Base-by-base conservation (phyloP, 1,140 invertebrate species). In the Drosophila sturtevanti region DNA sequence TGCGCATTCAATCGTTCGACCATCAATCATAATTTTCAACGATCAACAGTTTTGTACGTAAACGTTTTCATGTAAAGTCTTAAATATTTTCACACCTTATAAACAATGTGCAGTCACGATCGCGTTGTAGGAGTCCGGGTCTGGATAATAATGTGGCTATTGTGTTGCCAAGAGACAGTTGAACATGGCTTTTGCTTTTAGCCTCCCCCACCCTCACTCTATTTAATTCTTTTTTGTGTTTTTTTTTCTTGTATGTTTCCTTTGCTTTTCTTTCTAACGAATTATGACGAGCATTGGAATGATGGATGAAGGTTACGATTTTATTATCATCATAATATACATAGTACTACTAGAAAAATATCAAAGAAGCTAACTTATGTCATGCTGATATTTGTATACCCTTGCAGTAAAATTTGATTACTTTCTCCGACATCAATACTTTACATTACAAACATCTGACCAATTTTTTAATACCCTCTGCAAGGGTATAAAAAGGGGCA, bases 11-110 rank as follows among this genome's bases (percentile, higher is more conserved):
- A 87, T 82, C 84, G 69, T 62, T 61, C 75, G 75, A 82, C 81
- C 86, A 91, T 91, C 90, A 91, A 91, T 91, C 90, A 91, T 91
- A 91, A 87, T 91, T 91, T 90, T 90, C 86, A 91, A 76, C 90
- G 86, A 90, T 91, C 90, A 91, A 91, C 90, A 91, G 85, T 81
- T 91, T 91, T 91, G 89, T 91, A 87, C 69, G 69, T 67, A 79
- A 85, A 90, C 78, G 76, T 86, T 90, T 82, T 86, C 81, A 81
- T 89, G 80, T 84, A 85, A 72, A 86, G 89, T 81, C 89, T 90
- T 81, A 84, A 90, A 91, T 90, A 90, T 91, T 91, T 91, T 91
- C 90, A 91, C 90, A 91, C 90, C 90, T 91, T 89, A 89, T 85
- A 91, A 91, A 91, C 81, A 91, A 91, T 81, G 79, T 85, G 86